Conservation (phyloP, 1,140 invertebrate species). For the Micrasema longulum region DNA sequence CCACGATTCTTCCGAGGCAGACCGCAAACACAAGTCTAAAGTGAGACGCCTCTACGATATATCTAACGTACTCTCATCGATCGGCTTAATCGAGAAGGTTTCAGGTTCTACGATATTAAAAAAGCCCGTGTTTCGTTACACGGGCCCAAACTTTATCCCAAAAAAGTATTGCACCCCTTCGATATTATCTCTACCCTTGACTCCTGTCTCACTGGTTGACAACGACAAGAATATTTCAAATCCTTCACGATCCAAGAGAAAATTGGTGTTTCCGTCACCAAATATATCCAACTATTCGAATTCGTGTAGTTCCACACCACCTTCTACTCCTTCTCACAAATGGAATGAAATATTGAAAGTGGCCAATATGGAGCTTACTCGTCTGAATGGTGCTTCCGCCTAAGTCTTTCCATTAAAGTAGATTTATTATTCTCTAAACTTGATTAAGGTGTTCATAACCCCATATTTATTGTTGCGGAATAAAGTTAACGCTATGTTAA, state of each 20-base stretch:
- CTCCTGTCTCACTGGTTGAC: constrained; percentile 59
- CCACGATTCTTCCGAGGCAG: constrained; percentile 57
- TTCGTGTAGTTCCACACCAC: constrained; percentile 59
- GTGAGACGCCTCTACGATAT: constrained; percentile 81
- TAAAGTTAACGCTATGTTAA: no score
- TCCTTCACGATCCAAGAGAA: constrained; percentile 63
- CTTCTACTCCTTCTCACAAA: constrained; percentile 64
- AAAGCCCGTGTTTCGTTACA: constrained; percentile 78
- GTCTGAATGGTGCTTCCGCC: constrained; percentile 60
- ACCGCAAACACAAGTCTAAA: constrained; percentile 72
- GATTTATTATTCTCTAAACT: background rate
- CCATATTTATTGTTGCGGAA: no score
- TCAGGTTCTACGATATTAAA: constrained; percentile 69
- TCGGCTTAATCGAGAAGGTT: constrained; percentile 76
- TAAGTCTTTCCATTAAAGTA: constrained; percentile 34
- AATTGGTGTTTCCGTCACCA: constrained; percentile 65
- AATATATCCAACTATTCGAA: constrained; percentile 39
- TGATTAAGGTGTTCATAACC: no score
- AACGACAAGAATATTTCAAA: constrained; percentile 58
- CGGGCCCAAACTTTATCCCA: constrained; percentile 66
- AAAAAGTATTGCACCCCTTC: constrained; percentile 27
- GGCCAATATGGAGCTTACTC: constrained; percentile 67
- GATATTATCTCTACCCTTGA: constrained; percentile 56
- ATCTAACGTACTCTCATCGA: constrained; percentile 79
- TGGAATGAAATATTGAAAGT: constrained; percentile 67